Evolutionary conservation across 2,113 vertebrate species (phyloP).

Genomic region (Apodemus sylvaticus): DNA sequence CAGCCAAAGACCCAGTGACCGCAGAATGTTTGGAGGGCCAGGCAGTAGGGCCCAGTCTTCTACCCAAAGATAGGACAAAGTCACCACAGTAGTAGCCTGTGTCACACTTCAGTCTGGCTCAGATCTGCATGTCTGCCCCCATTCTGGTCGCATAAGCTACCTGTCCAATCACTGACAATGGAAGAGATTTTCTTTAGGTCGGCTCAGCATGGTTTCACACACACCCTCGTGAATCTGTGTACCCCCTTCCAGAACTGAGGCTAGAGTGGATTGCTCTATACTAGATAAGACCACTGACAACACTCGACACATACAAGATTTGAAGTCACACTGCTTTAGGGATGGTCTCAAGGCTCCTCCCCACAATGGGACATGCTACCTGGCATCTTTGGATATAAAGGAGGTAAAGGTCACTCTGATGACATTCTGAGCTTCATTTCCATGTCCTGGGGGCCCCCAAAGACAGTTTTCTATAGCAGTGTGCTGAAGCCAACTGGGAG

Average conservation of each 20-base stretch:
- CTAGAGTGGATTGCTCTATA: neutral
- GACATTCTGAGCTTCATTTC: too few relatives aligned
- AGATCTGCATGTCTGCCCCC: fast-evolving
- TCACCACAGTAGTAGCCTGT: neutral
- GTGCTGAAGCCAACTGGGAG: too few relatives aligned
- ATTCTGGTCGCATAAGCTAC: neutral
- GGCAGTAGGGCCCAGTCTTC: neutral
- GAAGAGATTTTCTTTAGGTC: neutral
- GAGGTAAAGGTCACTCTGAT: neutral
- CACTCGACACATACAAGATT: neutral
- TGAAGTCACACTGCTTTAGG: fast-evolving
- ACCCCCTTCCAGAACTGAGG: neutral
- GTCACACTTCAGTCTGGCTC: too few relatives aligned
- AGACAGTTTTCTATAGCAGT: too few relatives aligned
- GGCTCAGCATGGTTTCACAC: neutral
- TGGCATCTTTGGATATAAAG: neutral
- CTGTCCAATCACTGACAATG: neutral
- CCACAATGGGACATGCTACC: fast-evolving
- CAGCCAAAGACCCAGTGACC: neutral
- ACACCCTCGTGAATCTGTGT: neutral
- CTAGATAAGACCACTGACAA: neutral
- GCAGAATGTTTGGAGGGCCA: neutral
- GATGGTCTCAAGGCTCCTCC: neutral
- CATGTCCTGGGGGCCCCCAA: neutral
- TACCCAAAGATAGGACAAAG: neutral